A percentile compares a stretch with the other conserved stretches of the same genome.
Conservation (phyloP, 2,113 vertebrate genomes). For the Hippocampus guttulatus region DNA sequence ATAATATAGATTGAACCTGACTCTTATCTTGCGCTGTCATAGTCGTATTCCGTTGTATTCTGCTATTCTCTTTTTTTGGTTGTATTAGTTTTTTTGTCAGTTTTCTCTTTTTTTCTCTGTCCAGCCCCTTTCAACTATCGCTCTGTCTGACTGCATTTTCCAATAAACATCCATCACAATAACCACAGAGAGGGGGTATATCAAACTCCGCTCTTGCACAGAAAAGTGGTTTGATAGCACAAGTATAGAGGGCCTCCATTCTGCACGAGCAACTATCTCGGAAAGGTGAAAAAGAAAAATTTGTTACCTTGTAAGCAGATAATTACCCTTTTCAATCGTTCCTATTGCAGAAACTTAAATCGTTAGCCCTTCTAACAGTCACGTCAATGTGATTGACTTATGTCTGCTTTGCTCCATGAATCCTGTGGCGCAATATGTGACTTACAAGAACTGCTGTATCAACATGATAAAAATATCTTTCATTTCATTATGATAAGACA, state of each 20-base stretch:
- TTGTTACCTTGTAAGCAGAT: not conserved
- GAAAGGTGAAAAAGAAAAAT: not conserved
- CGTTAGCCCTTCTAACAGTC: not conserved
- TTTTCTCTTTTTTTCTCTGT: not conserved
- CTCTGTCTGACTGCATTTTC: conserved; percentile 4
- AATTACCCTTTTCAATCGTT: not conserved
- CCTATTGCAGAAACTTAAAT: not conserved
- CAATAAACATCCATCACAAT: not conserved
- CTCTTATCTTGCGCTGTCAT: no score
- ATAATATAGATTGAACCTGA: no score
- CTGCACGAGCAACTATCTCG: not conserved
- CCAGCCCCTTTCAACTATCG: not conserved
- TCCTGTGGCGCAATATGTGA: not conserved
- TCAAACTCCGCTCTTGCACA: not conserved
- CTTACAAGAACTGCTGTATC: not conserved
- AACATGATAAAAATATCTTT: not conserved
- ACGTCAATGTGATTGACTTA: not conserved
- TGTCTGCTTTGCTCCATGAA: not conserved
- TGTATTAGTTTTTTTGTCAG: not conserved
- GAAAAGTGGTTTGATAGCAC: not conserved
- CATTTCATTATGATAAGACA: not conserved
- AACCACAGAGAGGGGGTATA: not conserved
- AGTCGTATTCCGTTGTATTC: not conserved
- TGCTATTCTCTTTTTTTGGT: not conserved
- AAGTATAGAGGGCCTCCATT: not conserved